These are phyloP conservation scores for Microchirus variegatus DNA, from an alignment of 2,797 vertebrate genomes.

Conservation along the genomic window DNA sequence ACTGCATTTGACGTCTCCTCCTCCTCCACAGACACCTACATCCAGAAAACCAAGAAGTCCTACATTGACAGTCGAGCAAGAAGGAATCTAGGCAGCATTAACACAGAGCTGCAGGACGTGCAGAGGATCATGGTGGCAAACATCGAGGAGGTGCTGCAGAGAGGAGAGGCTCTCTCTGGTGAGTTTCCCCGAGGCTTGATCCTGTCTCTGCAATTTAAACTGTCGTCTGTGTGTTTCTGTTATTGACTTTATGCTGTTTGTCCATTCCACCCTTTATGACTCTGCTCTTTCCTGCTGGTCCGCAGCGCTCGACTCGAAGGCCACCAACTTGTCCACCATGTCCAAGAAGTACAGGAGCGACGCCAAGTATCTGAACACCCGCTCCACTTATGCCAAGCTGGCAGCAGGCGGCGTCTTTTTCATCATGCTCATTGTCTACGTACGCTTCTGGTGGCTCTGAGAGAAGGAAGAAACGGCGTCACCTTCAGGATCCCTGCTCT, in stretches of 20 bases:
- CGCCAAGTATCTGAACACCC: slow-evolving; percentile 98
- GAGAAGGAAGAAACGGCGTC: too few species aligned
- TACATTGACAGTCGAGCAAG: slow-evolving; percentile 97
- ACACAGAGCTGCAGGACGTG: slow-evolving; percentile 97
- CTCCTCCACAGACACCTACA: slow-evolving; percentile 90
- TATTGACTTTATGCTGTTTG: neutral
- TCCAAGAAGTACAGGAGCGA: slow-evolving; percentile 99
- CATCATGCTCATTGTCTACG: slow-evolving; percentile 97
- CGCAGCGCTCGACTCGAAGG: slow-evolving; percentile 95
- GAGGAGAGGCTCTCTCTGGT: slow-evolving; percentile 97
- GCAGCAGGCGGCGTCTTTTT: slow-evolving; percentile 95
- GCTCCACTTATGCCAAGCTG: slow-evolving; percentile 98
- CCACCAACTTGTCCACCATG: slow-evolving; percentile 95
- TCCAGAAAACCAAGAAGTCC: slow-evolving; percentile 98
- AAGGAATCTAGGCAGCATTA: slow-evolving; percentile 96
- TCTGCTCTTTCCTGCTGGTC: neutral
- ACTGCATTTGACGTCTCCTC: neutral
- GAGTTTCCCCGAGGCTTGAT: slow-evolving; percentile 23
- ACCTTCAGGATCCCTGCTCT: too few species aligned
- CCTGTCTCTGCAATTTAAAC: neutral
- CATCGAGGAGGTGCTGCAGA: slow-evolving; percentile 96
- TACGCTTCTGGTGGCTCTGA: slow-evolving; percentile 99
- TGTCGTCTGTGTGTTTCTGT: neutral
- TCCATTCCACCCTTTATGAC: neutral
- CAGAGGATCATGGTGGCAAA: slow-evolving; percentile 99